These are phyloP conservation scores for Athene cunicularia DNA, from an alignment of 2,113 vertebrate genomes.

Conservation along the genomic window DNA sequence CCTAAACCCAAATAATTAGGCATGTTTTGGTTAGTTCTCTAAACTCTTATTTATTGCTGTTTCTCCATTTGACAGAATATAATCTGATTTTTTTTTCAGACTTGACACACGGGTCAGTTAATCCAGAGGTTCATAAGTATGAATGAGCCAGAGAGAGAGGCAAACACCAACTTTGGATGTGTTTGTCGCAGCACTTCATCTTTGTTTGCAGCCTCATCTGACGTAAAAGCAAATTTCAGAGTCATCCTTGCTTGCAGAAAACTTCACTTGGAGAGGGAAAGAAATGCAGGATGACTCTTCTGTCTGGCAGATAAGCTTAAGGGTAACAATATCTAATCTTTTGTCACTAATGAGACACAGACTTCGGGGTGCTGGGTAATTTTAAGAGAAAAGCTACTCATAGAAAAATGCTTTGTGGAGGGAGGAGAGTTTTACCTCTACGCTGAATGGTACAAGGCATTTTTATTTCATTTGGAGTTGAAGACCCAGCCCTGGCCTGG, in stretches of 20 bases:
- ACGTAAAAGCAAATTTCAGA: conserved; percentile 24
- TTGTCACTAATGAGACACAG: neutral
- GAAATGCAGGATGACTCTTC: neutral
- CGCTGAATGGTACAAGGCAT: neutral
- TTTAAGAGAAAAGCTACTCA: neutral
- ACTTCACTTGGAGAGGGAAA: neutral
- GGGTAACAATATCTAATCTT: neutral
- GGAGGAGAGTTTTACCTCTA: neutral
- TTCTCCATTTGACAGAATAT: conserved; percentile 19
- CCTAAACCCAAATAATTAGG: conserved; percentile 49
- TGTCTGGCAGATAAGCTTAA: neutral
- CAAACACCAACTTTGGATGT: conserved; percentile 3
- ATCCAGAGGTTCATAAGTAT: neutral
- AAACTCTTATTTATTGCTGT: conserved; percentile 30
- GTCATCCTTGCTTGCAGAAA: neutral
- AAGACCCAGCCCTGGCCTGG: neutral
- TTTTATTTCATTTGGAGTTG: neutral
- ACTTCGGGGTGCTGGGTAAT: neutral
- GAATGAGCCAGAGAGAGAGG: neutral
- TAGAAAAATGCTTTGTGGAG: neutral
- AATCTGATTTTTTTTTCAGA: neutral
- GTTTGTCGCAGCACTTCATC: conserved; percentile 20
- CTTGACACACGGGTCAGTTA: conserved; percentile 9
- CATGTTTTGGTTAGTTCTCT: conserved; percentile 28
- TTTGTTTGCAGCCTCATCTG: conserved; percentile 30